Conservation (phyloP, 2,888 invertebrate genomes). For the Camptogramma bilineatum region DNA sequence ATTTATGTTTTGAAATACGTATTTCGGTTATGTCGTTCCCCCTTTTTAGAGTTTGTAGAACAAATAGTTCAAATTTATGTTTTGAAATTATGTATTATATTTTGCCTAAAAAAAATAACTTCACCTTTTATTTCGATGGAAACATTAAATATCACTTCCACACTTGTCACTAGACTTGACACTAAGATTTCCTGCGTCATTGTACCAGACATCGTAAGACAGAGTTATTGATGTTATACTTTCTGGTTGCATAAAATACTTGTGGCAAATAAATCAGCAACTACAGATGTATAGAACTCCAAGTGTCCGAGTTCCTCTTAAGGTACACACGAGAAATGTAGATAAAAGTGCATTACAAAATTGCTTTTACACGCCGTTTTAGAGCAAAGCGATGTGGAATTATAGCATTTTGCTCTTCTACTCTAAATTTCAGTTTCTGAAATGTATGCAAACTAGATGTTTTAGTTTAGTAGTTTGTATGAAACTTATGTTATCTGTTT, state of each 20-base stretch:
- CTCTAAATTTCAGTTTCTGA: constrained; percentile 28
- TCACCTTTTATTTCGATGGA: no score
- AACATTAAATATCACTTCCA: no score
- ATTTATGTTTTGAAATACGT: no score
- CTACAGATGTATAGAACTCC: not conserved
- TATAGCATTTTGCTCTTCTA: constrained; percentile 29
- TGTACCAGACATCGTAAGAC: not conserved
- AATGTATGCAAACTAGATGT: constrained; percentile 25
- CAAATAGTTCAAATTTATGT: no score
- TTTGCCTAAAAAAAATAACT: no score
- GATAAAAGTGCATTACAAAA: constrained; percentile 76
- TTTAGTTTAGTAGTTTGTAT: constrained; percentile 14
- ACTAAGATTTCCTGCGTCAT: not conserved
- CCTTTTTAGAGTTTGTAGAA: no score
- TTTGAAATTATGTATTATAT: no score
- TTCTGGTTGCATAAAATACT: not conserved
- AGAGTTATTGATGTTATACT: not conserved
- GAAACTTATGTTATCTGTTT: constrained; percentile 11
- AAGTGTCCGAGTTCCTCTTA: not conserved
- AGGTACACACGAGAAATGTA: constrained; percentile 43
- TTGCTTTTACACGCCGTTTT: constrained; percentile 69
- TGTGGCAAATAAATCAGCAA: not conserved
- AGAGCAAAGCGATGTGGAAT: constrained; percentile 53
- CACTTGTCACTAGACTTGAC: no score
- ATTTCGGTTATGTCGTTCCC: no score